Base-by-base conservation (phyloP, 2,797 vertebrate species). In the Tiaroga cobitis region DNA sequence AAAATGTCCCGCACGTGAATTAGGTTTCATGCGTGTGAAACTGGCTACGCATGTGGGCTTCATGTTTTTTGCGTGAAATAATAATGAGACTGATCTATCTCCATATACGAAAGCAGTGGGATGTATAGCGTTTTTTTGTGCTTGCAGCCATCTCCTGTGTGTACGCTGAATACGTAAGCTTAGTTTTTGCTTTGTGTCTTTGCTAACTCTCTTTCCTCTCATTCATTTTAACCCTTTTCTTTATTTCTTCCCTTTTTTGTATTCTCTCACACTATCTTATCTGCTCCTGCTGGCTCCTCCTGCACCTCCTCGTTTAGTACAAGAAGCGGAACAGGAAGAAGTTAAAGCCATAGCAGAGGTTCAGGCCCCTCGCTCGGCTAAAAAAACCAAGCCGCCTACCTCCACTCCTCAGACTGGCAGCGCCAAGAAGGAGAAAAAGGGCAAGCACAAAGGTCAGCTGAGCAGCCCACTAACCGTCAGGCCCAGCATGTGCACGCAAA, bases 391-490 rank as follows among this genome's bases (percentile, higher is more conserved):
- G 96, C 95, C 95, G 1, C 93, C 96, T 72, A 94, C 94, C 70
- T 94, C 96, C 0, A 97, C 97, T 84, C 96, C 95, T 81, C 98
- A 98, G 92, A 95, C 96, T 9, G 96, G 96, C 95, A 97, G 96
- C 90, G 91, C 95, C 88, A 97, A 95, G 94, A 99, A 97, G 93
- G 98, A 99, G 94, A 97, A 96, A 95, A 97, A 96, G 93, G 96
- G 96, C 79, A 98, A 97, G 91, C 96, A 97, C 93, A 98, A 98
- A 99, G 98, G 98, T 99, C 94, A 97, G 98, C 93, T 90, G 91
- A 92, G 77, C 67, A 82, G 41, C 63, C 49, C 18, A 21, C 72
- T 61, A 39, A 69, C 59, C n/a, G 77, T 49, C 54, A 59, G 63
- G 73, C 79, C 54, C 73, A 70, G 72, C 86, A 76, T 82, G 74